A percentile compares a stretch with the other conserved stretches of the same genome.
Evolutionary conservation across 53 echinoderm and acorn worm species (phyloP).

Genomic region (Hippasteria phrygiana): DNA sequence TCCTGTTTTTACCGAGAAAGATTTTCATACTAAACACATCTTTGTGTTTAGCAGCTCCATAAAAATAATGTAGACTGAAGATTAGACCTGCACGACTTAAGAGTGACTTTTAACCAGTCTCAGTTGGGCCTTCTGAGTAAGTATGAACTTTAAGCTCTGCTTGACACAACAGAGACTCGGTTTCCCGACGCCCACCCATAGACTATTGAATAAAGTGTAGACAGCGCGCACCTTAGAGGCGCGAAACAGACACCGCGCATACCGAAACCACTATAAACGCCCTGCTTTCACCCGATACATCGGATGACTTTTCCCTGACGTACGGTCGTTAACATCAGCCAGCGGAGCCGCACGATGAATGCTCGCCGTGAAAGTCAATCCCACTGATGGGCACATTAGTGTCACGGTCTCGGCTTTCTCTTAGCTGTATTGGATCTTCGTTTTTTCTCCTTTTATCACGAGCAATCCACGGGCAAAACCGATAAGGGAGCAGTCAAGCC

Average conservation of each 20-base stretch:
- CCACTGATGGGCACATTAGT: conserved; percentile 49
- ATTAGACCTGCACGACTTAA: no score
- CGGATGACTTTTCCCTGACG: background rate
- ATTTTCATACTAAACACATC: no score
- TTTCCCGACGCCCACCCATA: no score
- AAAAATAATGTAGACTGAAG: no score
- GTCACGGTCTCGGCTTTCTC: conserved; percentile 9
- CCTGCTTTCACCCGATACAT: background rate
- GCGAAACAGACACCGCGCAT: conserved; percentile 3
- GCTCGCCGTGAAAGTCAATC: conserved; percentile 53
- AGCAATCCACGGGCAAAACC: background rate
- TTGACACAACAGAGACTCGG: no score
- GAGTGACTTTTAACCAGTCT: no score
- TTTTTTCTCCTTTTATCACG: background rate
- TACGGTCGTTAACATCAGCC: conserved; percentile 29
- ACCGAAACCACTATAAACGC: background rate
- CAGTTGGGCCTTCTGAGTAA: no score
- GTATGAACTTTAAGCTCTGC: no score
- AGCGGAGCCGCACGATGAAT: conserved; percentile 13
- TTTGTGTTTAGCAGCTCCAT: no score
- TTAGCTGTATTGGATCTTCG: background rate
- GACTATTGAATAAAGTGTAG: background rate
- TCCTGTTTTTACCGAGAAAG: no score
- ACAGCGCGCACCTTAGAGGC: background rate
- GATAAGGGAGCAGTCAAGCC: no score